Conservation (phyloP, 37 sponge, comb jelly and placozoan genomes). For the Aphrocallistes beatrix region DNA sequence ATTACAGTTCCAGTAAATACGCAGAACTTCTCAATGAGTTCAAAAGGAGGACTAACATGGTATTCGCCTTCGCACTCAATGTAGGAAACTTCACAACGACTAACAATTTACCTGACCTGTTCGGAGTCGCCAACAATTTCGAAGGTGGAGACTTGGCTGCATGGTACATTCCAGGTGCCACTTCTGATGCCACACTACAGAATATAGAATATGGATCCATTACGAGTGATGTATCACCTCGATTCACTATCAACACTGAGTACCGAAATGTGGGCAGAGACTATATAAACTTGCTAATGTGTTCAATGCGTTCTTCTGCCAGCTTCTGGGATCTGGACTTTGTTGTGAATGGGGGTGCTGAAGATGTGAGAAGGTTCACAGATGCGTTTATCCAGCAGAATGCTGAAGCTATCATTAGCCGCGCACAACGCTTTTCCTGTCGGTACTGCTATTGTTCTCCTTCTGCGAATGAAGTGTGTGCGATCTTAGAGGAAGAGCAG, state of each 20-base stretch:
- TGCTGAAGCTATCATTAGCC: not conserved
- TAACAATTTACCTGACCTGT: not conserved
- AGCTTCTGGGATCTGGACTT: conserved; percentile 19
- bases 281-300: not conserved
- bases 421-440: not conserved
- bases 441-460: not conserved
- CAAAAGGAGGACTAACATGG: not conserved
- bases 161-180: not conserved
- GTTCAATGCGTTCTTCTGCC: not conserved
- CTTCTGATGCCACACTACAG: not conserved
- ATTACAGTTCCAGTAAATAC: not conserved
- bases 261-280: not conserved
- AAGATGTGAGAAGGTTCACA: not conserved
- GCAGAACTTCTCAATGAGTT: not conserved
- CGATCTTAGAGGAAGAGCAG: not conserved
- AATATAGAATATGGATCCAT: not conserved
- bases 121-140: not conserved
- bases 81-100: not conserved
- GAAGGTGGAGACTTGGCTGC: not conserved
- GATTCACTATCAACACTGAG: not conserved
- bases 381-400: conserved; percentile 16
- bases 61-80: not conserved
- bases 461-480: not conserved
- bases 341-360: not conserved
- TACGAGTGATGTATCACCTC: not conserved